These are phyloP conservation scores for Episyrphus balteatus DNA, from an alignment of 1,140 invertebrate genomes.

Conservation along the genomic window DNA sequence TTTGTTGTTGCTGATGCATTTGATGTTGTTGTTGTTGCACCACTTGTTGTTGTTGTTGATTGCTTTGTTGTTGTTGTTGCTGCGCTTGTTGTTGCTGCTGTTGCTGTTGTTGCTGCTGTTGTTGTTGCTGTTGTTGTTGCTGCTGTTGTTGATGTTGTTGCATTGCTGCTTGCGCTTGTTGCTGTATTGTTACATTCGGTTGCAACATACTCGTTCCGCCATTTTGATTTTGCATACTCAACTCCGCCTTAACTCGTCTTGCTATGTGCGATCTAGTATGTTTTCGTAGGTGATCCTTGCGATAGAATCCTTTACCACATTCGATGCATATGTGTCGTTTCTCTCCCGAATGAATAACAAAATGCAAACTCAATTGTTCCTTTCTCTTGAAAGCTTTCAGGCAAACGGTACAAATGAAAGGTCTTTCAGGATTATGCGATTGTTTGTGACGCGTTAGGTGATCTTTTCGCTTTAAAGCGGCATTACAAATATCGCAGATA, in stretches of 20 bases:
- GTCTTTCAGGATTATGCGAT: slow-evolving; percentile 67
- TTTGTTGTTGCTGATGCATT: slow-evolving; percentile 8
- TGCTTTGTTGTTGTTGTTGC: slow-evolving; percentile 20
- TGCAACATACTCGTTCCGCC: slow-evolving; percentile 32
- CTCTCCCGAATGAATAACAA: slow-evolving; percentile 75
- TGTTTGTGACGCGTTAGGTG: slow-evolving; percentile 71
- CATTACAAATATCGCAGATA: slow-evolving; percentile 77
- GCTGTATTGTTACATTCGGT: slow-evolving; percentile 19
- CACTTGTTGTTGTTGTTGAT: slow-evolving; percentile 15
- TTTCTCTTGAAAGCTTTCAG: slow-evolving; percentile 76
- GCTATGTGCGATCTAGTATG: slow-evolving; percentile 73
- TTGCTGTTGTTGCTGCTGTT: slow-evolving; percentile 15
- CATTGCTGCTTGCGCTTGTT: slow-evolving; percentile 22
- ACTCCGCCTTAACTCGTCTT: slow-evolving; percentile 66
- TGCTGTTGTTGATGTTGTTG: slow-evolving; percentile 24
- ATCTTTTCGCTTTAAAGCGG: slow-evolving; percentile 70
- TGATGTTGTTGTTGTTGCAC: slow-evolving; percentile 17
- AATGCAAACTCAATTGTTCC: slow-evolving; percentile 72
- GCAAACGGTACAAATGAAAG: slow-evolving; percentile 72
- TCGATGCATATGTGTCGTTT: slow-evolving; percentile 76
- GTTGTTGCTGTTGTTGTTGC: slow-evolving; percentile 12
- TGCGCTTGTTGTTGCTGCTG: slow-evolving; percentile 21
- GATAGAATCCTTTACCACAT: slow-evolving; percentile 69
- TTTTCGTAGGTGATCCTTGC: slow-evolving; percentile 66
- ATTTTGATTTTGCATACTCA: slow-evolving; percentile 44